phyloP scores from a whole-genome alignment of 2,797 vertebrate species.

The Salarias fasciatus region DNA sequence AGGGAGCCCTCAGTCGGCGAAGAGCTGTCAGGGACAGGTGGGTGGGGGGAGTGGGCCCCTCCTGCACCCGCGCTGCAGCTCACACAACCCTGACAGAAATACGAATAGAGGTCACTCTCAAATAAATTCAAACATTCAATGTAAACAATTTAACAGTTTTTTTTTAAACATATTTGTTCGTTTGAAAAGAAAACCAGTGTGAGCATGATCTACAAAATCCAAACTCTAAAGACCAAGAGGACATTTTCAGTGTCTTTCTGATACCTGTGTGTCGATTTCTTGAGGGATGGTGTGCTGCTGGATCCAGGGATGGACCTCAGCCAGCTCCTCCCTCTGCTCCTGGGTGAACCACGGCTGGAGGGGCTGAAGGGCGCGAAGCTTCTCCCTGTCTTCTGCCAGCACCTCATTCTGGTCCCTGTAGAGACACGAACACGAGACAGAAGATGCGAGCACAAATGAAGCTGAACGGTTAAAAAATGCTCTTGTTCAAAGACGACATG shows the following conservation, averaged over 20 bases:
- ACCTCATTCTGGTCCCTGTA: constrained; percentile 85
- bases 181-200: too few species aligned
- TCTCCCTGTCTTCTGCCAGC: constrained; percentile 87
- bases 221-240: too few species aligned
- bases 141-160: too few species aligned
- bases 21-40: constrained; percentile 59
- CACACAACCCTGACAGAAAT: constrained; percentile 71
- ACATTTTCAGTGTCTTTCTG: not conserved
- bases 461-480: not conserved
- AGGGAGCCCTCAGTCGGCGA: constrained; percentile 57
- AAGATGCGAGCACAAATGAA: not conserved
- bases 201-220: too few species aligned
- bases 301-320: constrained; percentile 86
- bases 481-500: too few species aligned
- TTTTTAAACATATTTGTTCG: too few species aligned
- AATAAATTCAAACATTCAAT: too few species aligned
- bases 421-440: not conserved
- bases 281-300: constrained; percentile 79
- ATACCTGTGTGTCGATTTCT: constrained; percentile 83
- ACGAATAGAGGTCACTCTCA: too few species aligned
- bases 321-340: constrained; percentile 87
- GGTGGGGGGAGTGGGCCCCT: constrained; percentile 35
- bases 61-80: constrained; percentile 53
- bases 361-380: constrained; percentile 80
- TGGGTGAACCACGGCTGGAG: constrained; percentile 88